phyloP scores from a whole-genome alignment of 2,797 vertebrate genomes.

The Platalea minor region DNA sequence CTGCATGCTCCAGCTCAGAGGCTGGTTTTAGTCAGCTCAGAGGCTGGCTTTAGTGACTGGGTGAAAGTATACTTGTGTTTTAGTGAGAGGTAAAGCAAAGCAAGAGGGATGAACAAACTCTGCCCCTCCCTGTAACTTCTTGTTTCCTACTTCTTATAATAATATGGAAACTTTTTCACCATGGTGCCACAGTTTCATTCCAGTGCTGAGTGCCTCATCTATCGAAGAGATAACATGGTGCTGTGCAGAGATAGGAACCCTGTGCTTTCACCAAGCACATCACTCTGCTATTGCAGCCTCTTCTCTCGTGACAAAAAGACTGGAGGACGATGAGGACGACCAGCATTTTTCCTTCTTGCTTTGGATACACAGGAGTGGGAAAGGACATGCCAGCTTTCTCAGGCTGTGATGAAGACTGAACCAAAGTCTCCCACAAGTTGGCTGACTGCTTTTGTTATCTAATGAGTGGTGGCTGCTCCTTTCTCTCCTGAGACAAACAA shows the following conservation, averaged over 20 bases:
- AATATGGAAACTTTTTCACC: neutral
- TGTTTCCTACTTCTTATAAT: neutral
- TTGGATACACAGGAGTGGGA: neutral
- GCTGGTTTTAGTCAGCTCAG: neutral
- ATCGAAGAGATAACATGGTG: fast-evolving
- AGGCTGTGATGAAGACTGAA: neutral
- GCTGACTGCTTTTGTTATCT: neutral
- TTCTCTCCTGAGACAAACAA: neutral
- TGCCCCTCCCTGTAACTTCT: neutral
- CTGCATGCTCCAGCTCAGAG: neutral
- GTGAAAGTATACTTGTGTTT: neutral
- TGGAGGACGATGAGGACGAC: neutral
- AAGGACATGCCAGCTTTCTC: neutral
- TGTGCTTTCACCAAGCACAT: neutral
- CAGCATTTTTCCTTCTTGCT: neutral
- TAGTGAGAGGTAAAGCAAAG: neutral
- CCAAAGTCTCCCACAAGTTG: fast-evolving
- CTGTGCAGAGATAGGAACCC: neutral
- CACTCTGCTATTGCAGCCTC: neutral
- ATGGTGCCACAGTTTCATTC: fast-evolving
- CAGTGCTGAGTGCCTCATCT: neutral
- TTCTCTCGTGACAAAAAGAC: neutral
- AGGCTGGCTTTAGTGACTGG: neutral
- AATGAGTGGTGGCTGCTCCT: neutral
- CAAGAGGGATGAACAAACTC: neutral